These are phyloP conservation scores for Melieria omissa DNA, from an alignment of 2,888 invertebrate genomes.

Conservation along the genomic window DNA sequence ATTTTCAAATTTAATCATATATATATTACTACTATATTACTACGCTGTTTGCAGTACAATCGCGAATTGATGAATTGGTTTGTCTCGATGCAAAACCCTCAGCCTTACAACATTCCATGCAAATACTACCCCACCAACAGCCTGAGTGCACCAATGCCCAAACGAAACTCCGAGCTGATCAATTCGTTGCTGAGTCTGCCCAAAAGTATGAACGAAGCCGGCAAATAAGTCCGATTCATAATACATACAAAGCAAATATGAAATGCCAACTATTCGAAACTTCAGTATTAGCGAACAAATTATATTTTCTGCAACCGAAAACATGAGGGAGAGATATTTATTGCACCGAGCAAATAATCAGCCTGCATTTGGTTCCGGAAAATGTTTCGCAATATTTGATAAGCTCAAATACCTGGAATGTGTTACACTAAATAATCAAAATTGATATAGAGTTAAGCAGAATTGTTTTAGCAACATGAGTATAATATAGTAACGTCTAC, in stretches of 20 bases:
- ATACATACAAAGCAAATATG: background rate
- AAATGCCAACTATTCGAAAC: background rate
- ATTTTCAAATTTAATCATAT: background rate
- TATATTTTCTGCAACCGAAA: too few species aligned
- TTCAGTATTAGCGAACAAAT: background rate
- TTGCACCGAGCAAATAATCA: too few species aligned
- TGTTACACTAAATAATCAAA: too few species aligned
- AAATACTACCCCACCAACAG: conserved; percentile 55
- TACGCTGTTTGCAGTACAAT: conserved; percentile 49
- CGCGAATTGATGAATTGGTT: conserved; percentile 62
- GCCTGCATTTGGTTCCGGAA: too few species aligned
- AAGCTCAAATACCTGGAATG: too few species aligned
- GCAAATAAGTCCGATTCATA: conserved; percentile 68
- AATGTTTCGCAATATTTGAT: too few species aligned
- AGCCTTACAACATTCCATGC: conserved; percentile 51
- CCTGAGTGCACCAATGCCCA: conserved; percentile 63
- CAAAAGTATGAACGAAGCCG: conserved; percentile 79
- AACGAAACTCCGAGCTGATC: conserved; percentile 78
- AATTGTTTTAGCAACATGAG: too few species aligned
- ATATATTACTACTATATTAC: conserved; percentile 13
- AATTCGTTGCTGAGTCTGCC: conserved; percentile 82
- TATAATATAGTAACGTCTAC: too few species aligned
- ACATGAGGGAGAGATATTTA: too few species aligned
- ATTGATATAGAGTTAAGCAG: too few species aligned
- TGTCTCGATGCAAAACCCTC: conserved; percentile 54